A percentile compares a stretch with the other conserved stretches of the same genome.
Evolutionary conservation across 2,797 vertebrate genomes (phyloP).

Genomic region (Amniataba percoides): DNA sequence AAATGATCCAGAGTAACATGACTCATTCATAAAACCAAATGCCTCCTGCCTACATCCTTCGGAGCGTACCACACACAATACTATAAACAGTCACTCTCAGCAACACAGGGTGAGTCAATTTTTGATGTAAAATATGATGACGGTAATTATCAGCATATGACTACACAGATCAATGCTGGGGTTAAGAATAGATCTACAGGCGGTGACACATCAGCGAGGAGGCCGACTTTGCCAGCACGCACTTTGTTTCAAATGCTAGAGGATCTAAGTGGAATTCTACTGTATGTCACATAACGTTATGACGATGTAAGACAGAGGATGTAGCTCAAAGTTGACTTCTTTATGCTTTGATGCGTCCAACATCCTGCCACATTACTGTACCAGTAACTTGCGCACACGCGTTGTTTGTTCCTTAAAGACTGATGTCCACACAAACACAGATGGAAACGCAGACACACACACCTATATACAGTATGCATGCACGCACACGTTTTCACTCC

Average conservation of each 20-base stretch:
- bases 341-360: neutral
- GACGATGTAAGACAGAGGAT: neutral
- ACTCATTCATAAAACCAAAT: constrained; percentile 69
- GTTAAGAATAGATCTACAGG: constrained; percentile 20
- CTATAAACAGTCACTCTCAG: constrained; percentile 31
- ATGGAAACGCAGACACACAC: constrained; percentile 3
- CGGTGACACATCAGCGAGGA: constrained; percentile 32
- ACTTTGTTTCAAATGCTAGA: neutral
- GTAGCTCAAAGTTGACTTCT: neutral
- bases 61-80: constrained; percentile 27
- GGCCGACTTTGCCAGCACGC: neutral
- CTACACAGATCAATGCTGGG: constrained; percentile 9
- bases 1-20: constrained; percentile 47
- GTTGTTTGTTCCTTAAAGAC: constrained; percentile 9
- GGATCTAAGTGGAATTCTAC: too few species aligned
- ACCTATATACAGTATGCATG: neutral
- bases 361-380: neutral
- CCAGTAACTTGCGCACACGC: neutral
- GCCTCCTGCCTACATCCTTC: constrained; percentile 55
- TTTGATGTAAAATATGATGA: constrained; percentile 31
- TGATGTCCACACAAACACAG: neutral
- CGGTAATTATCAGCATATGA: constrained; percentile 18
- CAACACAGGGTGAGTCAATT: constrained; percentile 47
- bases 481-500: constrained; percentile 30
- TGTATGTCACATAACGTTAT: neutral